Conservation (phyloP, 2,797 vertebrate genomes). For the Arnoldichthys spilopterus region DNA sequence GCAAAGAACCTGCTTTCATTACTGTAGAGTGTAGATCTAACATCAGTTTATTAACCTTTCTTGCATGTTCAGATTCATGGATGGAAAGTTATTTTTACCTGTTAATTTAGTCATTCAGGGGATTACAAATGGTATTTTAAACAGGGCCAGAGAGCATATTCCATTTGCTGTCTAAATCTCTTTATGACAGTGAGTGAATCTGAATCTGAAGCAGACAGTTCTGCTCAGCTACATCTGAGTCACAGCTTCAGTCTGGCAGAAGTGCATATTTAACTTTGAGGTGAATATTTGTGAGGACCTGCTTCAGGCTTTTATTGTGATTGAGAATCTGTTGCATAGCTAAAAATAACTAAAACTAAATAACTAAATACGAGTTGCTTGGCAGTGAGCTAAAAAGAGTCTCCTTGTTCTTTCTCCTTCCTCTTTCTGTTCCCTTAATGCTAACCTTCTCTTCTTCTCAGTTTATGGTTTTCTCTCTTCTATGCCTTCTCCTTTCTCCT, state of each 20-base stretch:
- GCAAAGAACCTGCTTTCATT: neutral
- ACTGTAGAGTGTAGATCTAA: neutral
- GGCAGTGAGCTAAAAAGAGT: constrained; percentile 49
- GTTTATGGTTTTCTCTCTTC: constrained; percentile 11
- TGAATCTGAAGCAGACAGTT: constrained; percentile 45
- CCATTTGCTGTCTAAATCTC: constrained; percentile 21
- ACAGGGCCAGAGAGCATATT: constrained; percentile 9
- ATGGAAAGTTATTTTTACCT: neutral
- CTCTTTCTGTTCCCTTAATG: constrained; percentile 25
- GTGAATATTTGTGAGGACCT: constrained; percentile 57
- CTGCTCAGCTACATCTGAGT: constrained; percentile 54
- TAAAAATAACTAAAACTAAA: constrained; percentile 58
- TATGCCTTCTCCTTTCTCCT: constrained; percentile 30
- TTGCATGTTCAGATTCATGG: neutral
- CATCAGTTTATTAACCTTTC: too few species aligned
- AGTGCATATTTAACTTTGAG: constrained; percentile 45
- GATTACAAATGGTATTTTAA: constrained; percentile 5
- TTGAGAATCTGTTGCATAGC: constrained; percentile 58
- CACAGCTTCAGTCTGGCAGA: constrained; percentile 43
- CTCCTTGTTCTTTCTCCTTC: neutral
- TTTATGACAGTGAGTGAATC: constrained; percentile 48
- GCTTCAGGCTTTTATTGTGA: constrained; percentile 59
- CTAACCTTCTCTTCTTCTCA: constrained; percentile 4
- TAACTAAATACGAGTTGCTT: constrained; percentile 56
- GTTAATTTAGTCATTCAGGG: neutral